Conservation (phyloP, 2,888 invertebrate species). For the Tenthredo amoena region DNA sequence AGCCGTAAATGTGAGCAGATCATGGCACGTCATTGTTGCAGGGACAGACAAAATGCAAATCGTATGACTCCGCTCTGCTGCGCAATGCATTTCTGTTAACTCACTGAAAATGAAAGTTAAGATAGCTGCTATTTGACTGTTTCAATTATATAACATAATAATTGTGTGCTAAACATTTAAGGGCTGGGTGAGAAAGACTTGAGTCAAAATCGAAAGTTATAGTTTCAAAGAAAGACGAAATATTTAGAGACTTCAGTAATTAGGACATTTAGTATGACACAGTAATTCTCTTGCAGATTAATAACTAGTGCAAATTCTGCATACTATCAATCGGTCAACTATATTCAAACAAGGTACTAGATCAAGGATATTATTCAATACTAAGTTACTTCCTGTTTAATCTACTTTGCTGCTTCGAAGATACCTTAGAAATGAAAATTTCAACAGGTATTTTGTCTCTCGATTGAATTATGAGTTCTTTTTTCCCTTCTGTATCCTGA, state of each 20-base stretch:
- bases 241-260: neutral
- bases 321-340: neutral
- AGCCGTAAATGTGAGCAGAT: conserved; percentile 95
- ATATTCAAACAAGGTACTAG: neutral
- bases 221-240: neutral
- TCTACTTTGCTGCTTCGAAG: too few species aligned
- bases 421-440: too few species aligned
- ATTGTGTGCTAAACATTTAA: neutral
- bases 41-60: conserved; percentile 95
- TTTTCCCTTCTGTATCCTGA: neutral
- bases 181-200: neutral
- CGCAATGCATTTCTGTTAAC: conserved; percentile 85
- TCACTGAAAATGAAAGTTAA: conserved; percentile 80
- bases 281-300: neutral
- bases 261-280: neutral
- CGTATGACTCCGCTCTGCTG: conserved; percentile 87
- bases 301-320: neutral
- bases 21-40: conserved; percentile 94
- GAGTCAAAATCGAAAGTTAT: neutral
- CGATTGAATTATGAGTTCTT: neutral
- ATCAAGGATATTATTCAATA: too few species aligned
- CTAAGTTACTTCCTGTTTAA: too few species aligned
- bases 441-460: neutral
- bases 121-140: neutral
- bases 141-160: neutral